Evolutionary conservation across 2,797 vertebrate genomes (phyloP), one percentile per base, ranked within the genome.

Genomic region (Chloroceryle inda): DNA sequence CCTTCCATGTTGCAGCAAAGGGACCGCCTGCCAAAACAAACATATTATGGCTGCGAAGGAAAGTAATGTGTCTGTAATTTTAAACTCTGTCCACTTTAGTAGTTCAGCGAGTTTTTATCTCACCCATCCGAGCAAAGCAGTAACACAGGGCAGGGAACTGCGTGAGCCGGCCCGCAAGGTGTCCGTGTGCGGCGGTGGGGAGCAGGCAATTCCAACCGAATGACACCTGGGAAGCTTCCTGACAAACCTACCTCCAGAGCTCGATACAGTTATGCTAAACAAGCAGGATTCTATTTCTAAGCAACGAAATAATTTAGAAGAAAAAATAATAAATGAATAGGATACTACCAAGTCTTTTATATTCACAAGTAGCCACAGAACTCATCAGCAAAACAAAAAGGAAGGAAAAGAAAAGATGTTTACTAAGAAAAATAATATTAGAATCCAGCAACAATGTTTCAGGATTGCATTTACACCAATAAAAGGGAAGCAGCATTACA

Each of bases 31-130:
- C 93, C 94, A 96, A 94, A 93, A 67, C 80, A 96, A 96, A 97
- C 88, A 96, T 89, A 95, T 95, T 94, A 95, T 93, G 95, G 96
- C 95, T 96, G 95, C 84, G 53, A 85, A 96, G 88, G 83, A 96
- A 96, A 96, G 92, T 82, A 96, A 94, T 69, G 94, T 82, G 92
- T 96, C 96, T 95, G 96, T 92, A 95, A 95, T 95, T 95, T 96
- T 96, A 96, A 97, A 95, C 94, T 90, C 85, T 59, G 96, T 95
- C 95, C 95, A 96, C 93, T 96, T 94, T n/a, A 83, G 96, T 85
- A 85, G 92, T 87, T 94, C 83, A 93, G 69, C 92, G 92, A 94
- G 80, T 96, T 96, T 96, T 95, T 88, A 89, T 94, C 92, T 95
- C 88, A 37, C 83, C 56, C 85, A 74, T 93, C 71, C 76, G 93